phyloP scores from a whole-genome alignment of 2,113 vertebrate species.

The Bagarius yarrelli region DNA sequence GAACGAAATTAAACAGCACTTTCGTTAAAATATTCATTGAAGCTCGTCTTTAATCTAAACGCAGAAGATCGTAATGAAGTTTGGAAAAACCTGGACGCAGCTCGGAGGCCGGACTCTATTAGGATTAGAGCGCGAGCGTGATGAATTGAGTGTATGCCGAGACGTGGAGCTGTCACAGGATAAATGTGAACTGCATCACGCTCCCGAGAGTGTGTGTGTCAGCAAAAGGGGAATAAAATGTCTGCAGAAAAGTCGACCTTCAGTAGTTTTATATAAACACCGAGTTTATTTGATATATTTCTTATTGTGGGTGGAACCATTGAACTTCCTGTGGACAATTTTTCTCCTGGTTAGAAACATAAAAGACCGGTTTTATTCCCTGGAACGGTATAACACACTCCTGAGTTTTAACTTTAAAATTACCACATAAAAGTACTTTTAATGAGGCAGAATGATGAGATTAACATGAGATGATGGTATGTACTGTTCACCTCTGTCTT shows the following conservation, averaged over 20 bases:
- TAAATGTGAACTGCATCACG: not conserved
- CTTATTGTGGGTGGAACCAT: not conserved
- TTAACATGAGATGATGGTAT: no score
- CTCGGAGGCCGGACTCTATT: constrained; percentile 15
- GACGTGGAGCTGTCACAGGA: constrained; percentile 30
- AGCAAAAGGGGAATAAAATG: not conserved
- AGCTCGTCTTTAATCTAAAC: constrained; percentile 28
- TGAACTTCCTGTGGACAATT: not conserved
- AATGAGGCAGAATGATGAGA: no score
- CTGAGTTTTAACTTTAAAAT: no score
- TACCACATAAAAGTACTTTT: no score
- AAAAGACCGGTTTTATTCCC: not conserved
- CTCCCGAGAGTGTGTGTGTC: not conserved
- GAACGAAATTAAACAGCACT: constrained; percentile 2
- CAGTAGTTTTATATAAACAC: not conserved
- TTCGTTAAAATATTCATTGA: constrained; percentile 21
- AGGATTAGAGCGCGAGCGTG: constrained; percentile 18
- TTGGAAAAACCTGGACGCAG: constrained; percentile 4
- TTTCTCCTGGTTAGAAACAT: not conserved
- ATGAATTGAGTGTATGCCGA: constrained; percentile 12
- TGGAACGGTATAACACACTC: not conserved
- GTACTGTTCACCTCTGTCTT: no score
- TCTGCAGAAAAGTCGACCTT: not conserved
- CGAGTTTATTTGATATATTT: not conserved
- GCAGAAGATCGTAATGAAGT: constrained; percentile 21